Percentiles rank a stretch among this genome's conserved stretches.
Conservation (phyloP, 2,888 invertebrate species). For the Dermolepida albohirtum region DNA sequence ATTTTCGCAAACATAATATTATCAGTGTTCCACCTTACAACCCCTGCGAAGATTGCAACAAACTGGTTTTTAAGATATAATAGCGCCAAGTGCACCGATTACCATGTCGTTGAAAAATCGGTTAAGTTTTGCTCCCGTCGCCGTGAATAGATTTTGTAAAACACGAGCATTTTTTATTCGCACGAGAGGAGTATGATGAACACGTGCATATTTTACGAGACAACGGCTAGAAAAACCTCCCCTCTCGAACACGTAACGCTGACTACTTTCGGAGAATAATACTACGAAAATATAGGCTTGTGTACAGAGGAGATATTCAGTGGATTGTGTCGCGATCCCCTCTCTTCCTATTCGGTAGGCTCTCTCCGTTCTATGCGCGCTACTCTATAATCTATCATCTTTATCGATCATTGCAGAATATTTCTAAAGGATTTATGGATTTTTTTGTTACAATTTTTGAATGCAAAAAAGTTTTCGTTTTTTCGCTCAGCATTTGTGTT, state of each 20-base stretch:
- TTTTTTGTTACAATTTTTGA: constrained; percentile 12
- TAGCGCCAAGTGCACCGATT: constrained; percentile 31
- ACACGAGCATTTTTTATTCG: background rate
- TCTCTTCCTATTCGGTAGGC: constrained; percentile 22
- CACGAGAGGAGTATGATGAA: background rate
- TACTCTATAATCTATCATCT: background rate
- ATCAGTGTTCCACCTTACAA: constrained; percentile 22
- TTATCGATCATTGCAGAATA: constrained; percentile 17
- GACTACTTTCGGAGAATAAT: constrained; percentile 32
- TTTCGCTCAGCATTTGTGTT: background rate
- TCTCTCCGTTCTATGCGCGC: constrained; percentile 16
- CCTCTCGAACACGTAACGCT: constrained; percentile 26
- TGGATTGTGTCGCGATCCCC: constrained; percentile 29
- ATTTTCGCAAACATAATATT: constrained; percentile 8
- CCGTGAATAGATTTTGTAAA: background rate
- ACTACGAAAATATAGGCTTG: constrained; percentile 31
- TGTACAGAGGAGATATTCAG: constrained; percentile 14
- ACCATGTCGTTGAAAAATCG: constrained; percentile 32
- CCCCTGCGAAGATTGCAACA: constrained; percentile 32
- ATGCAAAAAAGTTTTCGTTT: constrained; percentile 10
- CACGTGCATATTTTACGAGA: constrained; percentile 30
- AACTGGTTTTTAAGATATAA: constrained; percentile 33
- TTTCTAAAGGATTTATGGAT: background rate
- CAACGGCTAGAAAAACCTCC: constrained; percentile 31
- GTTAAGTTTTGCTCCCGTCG: constrained; percentile 11